phyloP scores from a whole-genome alignment of 2,113 vertebrate genomes.

The Tetrao urogallus region DNA sequence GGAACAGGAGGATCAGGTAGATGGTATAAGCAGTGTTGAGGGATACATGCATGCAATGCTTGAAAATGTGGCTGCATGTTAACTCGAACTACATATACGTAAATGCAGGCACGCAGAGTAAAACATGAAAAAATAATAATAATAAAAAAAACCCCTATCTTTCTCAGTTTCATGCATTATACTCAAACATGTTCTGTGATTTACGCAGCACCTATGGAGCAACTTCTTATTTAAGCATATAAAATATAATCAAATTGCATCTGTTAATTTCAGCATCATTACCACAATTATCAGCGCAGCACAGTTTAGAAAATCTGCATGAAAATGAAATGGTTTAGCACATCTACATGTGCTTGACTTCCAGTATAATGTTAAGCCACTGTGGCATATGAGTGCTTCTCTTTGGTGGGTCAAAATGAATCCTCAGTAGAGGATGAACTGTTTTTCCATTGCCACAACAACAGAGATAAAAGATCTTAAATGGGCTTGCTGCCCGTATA shows the following conservation, averaged over 20 bases:
- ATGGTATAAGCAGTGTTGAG: not conserved
- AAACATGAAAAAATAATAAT: not conserved
- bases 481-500: not conserved
- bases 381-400: not conserved
- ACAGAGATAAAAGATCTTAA: not conserved
- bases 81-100: not conserved
- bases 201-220: not conserved
- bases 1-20: not conserved
- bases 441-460: not conserved
- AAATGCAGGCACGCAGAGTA: not conserved
- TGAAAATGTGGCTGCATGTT: not conserved
- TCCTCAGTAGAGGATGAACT: not conserved
- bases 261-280: not conserved
- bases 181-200: not conserved
- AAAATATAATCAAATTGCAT: not conserved
- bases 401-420: not conserved
- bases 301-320: not conserved
- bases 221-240: not conserved
- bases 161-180: not conserved
- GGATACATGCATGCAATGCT: not conserved
- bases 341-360: not conserved
- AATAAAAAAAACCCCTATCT: not conserved
- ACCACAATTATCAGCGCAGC: not conserved
- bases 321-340: not conserved
- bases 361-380: not conserved